Evolutionary conservation across 2,888 invertebrate species (phyloP), one percentile per base, ranked within the genome.

Genomic region (Calameuta pallipes): DNA sequence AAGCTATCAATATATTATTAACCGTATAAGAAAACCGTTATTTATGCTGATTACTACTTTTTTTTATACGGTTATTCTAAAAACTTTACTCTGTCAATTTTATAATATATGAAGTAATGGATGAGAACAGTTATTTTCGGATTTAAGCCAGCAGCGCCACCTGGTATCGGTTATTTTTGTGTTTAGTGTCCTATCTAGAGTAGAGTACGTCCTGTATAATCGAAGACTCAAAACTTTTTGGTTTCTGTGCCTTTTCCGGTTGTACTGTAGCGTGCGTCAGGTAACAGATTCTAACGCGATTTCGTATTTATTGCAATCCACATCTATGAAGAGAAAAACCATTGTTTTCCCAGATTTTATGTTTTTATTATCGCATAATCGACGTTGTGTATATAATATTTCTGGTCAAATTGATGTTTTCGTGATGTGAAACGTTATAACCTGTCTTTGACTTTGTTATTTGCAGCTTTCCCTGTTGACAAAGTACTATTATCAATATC

Each of bases 171-270:
- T 23, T 23, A 23, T 56, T 23, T 56, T 56, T 56, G 9, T 23
- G 15, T 23, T 6, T 56, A 56, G 23, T 56, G 23, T 56, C 56
- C 56, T 56, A 56, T 56, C 56, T 56, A 56, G 56, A 23, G 23
- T 23, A 56, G 9, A 15, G 23, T 23, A n/a, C 31, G 30, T n/a
- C 71, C 73, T 76, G 31, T 76, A 68, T 73, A 75, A 73, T 41
- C 68, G 68, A 76, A 75, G 78, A 37, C 70, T 12, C 68, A 70
- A 78, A 36, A 76, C 71, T 78, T 80, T 75, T 80, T 79, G 78
- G 78, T 81, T 41, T 82, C 78, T 78, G 82, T 81, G 79, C 82
- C 88, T 87, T 89, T 89, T 90, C 89, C 87, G 87, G 88, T 88
- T 85, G 81, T 84, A 79, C 85, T 78, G 83, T 85, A 86, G 81